Base-by-base conservation (phyloP, 2,113 vertebrate species). In the Aleadryas rufinucha region DNA sequence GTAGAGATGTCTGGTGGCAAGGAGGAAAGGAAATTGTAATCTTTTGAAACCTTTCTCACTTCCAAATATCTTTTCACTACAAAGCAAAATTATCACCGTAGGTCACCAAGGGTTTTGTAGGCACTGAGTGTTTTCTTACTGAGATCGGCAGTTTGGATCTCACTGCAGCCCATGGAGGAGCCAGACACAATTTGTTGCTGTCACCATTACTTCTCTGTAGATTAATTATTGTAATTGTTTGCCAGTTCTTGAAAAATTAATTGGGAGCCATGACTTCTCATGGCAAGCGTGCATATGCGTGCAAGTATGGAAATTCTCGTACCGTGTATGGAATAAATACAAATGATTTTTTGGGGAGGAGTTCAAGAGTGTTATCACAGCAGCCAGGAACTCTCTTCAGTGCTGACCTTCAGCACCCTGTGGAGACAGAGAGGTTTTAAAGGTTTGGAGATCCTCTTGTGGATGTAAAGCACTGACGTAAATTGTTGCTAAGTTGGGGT, bases 401-500 rank as follows among this genome's bases (percentile, higher is more conserved):
- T 33, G 53, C 14, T 81, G 95, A 95, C 93, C 95, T 97, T 97
- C 96, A 87, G 69, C 89, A 80, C 86, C 39, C 57, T 28, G 61
- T 81, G 93, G 75, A 91, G 86, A 76, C 57, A 0, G 21, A 28
- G 52, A 68, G 65, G 44, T 53, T 96, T 93, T 72, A 88, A 77
- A 89, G 65, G 93, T 86, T 91, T 68, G 79, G 95, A 95, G 93
- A 78, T 92, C 61, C 60, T 87, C 87, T n/a, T 16, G 20, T 65
- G 90, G 21, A 72, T 94, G 84, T 83, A 81, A 87, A 95, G 95
- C 93, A 52, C 7, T 93, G 87, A 96, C 94, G 95, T 95, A 80
- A 97, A 93, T 90, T 56, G 41, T 47, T 96, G 93, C 97, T 98
- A 98, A 98, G 96, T 97, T 96, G 75, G 96, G 97, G 85, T 90